Conservation (phyloP, 2,113 vertebrate species). For the Phyllopteryx taeniolatus region DNA sequence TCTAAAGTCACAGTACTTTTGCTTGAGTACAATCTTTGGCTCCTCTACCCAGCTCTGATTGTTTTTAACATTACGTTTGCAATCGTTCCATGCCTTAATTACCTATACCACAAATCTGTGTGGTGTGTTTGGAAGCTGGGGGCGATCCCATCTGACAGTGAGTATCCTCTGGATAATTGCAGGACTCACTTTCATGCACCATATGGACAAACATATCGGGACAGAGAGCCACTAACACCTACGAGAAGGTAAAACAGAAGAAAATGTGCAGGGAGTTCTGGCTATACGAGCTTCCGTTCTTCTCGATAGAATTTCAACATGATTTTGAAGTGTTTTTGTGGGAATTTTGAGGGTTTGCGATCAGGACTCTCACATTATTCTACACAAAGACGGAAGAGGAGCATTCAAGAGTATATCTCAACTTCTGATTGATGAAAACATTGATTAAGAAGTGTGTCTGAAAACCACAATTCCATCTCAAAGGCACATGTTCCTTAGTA, state of each 20-base stretch:
- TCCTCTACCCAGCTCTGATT: too few relatives aligned
- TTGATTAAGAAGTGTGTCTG: neutral
- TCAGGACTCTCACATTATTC: neutral
- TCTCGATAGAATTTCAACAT: neutral
- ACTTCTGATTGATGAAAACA: neutral
- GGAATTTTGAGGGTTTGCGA: neutral
- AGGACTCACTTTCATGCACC: neutral
- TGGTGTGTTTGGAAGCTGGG: too few relatives aligned
- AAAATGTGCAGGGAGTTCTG: neutral
- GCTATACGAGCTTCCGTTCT: neutral
- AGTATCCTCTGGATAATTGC: neutral
- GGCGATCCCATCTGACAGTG: neutral
- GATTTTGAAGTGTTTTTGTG: neutral
- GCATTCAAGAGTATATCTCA: neutral
- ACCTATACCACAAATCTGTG: too few relatives aligned
- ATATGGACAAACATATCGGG: neutral
- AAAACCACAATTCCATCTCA: neutral
- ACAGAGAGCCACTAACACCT: neutral
- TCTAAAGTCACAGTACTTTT: too few relatives aligned
- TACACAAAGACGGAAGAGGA: neutral
- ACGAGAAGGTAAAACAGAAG: neutral
- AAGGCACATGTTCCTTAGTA: neutral
- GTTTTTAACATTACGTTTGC: too few relatives aligned
- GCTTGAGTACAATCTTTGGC: too few relatives aligned
- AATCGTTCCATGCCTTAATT: too few relatives aligned